Evolutionary conservation across 2,888 invertebrate species (phyloP), one percentile per base, ranked within the genome.

Genomic region (Bembecia ichneumoniformis): DNA sequence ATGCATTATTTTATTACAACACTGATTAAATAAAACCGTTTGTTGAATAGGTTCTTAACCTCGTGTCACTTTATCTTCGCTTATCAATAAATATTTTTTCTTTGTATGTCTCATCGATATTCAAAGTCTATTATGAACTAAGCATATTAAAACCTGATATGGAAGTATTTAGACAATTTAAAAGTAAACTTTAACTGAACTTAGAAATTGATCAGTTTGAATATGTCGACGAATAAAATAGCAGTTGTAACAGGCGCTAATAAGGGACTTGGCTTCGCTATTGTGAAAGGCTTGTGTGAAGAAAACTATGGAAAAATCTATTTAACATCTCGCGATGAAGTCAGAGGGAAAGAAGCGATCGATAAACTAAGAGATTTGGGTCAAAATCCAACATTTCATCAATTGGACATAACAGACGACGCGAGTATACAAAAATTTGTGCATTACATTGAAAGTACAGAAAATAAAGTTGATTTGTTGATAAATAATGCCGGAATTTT

Each of bases 401-500:
- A 92, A 64, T 81, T 95, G 15, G 94, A 95, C 64, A 81, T 94
- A 45, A 88, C 87, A 16, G 81, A 92, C 52, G 62, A 75, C 13
- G 66, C 74, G 3, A 93, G 93, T 62, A 77, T 94, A 14, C 58
- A 76, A 11, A 74, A 58, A 15, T 90, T 94, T 55, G 68, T 76
- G 28, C 76, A 88, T 44, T 87, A 87, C 55, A 66, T 95, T 2
- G 71, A 84, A 59, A 66, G 81, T 5, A 87, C 82, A 47, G 81
- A 92, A 62, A 89, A 89, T 47, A 90, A 91, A 44, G 72, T 94
- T 3, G 92, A 94, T 63, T 73, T 94, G 40, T 73, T 94, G 14
- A 84, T 95, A 4, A 94, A 94, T 63, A 94, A 94, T 73, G 94
- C 94, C 7, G 94, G 90, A 56, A 60, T 86, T 51, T 57, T 83